phyloP scores from a whole-genome alignment of 2,888 invertebrate species.

The Nesidiocoris tenuis region DNA sequence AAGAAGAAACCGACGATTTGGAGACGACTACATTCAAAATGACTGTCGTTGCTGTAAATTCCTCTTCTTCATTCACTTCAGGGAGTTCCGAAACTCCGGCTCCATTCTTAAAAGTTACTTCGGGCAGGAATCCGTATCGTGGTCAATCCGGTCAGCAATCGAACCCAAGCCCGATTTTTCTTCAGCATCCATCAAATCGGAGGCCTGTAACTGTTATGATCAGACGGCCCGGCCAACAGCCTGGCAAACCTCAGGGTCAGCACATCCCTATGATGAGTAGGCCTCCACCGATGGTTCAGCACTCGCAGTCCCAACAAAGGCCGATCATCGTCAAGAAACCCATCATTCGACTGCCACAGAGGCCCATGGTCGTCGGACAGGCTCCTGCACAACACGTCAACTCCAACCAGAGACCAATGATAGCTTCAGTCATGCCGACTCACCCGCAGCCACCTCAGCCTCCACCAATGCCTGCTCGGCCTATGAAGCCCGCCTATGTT shows the following conservation, averaged over 20 bases:
- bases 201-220: conserved; percentile 42
- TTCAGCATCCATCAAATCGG: conserved; percentile 19
- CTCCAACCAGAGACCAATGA: conserved; percentile 26
- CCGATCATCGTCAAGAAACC: conserved; percentile 50
- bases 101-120: conserved; percentile 18
- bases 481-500: conserved; percentile 44
- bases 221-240: conserved; percentile 46
- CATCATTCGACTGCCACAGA: conserved; percentile 45
- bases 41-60: conserved; percentile 21
- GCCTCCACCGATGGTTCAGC: conserved; percentile 45
- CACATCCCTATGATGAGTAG: conserved; percentile 45
- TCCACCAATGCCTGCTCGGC: conserved; percentile 35
- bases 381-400: conserved; percentile 25
- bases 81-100: not conserved
- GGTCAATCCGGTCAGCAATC: not conserved
- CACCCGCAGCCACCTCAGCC: conserved; percentile 33
- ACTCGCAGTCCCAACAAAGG: conserved; percentile 44
- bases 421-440: not conserved
- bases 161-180: not conserved
- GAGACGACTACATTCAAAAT: conserved; percentile 41
- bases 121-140: conserved; percentile 24
- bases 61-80: not conserved
- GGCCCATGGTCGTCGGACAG: conserved; percentile 43
- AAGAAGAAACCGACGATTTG: conserved; percentile 46
- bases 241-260: conserved; percentile 42